Conservation (phyloP, 2,888 invertebrate species). For the Trichogramma evanescens region DNA sequence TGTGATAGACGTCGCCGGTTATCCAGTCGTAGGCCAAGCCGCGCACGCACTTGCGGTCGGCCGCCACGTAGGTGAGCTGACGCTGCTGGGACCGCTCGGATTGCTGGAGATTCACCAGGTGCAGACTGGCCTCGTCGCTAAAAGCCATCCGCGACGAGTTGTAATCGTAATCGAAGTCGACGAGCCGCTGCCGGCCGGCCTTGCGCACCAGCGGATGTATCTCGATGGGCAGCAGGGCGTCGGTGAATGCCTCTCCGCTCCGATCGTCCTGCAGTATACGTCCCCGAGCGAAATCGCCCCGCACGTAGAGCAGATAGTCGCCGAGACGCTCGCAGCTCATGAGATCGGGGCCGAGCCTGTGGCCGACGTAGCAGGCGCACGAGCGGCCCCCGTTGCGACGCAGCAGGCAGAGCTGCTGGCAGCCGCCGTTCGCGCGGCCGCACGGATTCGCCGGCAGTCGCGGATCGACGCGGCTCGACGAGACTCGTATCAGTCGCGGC, state of each 20-base stretch:
- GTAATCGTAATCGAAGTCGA: conserved; percentile 8
- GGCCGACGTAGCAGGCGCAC: conserved; percentile 13
- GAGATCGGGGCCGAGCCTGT: not conserved
- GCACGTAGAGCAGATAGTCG: conserved; percentile 7
- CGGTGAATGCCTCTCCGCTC: conserved; percentile 1
- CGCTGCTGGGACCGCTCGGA: not conserved
- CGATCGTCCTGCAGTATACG: not conserved
- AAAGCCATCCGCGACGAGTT: conserved; percentile 2
- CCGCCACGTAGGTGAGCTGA: not conserved
- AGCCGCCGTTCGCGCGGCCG: conserved; percentile 4
- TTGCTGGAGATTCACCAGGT: not conserved
- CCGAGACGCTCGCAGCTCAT: conserved; percentile 1
- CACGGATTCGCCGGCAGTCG: conserved; percentile 7
- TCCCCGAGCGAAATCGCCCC: conserved; percentile 1
- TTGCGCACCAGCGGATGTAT: too few species aligned
- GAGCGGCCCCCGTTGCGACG: not conserved
- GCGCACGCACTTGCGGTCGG: not conserved
- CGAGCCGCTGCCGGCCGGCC: not conserved
- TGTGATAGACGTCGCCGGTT: conserved; percentile 10
- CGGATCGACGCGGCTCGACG: too few species aligned
- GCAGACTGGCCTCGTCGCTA: conserved; percentile 8
- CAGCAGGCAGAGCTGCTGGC: conserved; percentile 8
- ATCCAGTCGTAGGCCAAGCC: conserved; percentile 12
- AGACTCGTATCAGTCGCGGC: conserved; percentile 5
- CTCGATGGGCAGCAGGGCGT: conserved; percentile 6